Evolutionary conservation across 2,113 vertebrate genomes (phyloP).

Genomic region (Cebidichthys violaceus): DNA sequence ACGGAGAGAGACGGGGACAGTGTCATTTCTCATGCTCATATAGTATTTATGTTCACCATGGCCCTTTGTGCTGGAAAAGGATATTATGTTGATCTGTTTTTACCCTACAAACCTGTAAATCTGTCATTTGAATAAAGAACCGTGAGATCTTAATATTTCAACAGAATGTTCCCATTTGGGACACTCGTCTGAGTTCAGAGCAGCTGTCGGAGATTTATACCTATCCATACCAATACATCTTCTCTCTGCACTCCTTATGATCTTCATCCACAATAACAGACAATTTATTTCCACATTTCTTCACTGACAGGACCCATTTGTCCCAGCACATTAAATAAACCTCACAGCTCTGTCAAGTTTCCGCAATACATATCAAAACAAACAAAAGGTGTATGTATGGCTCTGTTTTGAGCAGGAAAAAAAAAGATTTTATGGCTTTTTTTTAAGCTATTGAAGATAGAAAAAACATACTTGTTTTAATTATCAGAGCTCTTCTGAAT

Average conservation of each 20-base stretch:
- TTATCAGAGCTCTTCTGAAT: background rate
- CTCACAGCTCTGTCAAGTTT: slow-evolving; percentile 15
- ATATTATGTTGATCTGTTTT: slow-evolving; percentile 44
- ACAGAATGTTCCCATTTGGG: slow-evolving; percentile 20
- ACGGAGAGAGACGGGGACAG: slow-evolving; percentile 2
- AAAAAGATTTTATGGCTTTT: background rate
- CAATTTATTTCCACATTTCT: slow-evolving; percentile 42
- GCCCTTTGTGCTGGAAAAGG: slow-evolving; percentile 3
- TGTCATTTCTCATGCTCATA: background rate
- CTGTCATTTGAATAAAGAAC: slow-evolving; percentile 30
- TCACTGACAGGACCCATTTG: slow-evolving; percentile 42
- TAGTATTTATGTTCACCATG: slow-evolving; percentile 29
- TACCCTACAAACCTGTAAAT: slow-evolving; percentile 37
- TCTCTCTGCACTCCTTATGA: slow-evolving; percentile 24
- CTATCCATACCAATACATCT: slow-evolving; percentile 23
- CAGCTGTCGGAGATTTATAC: slow-evolving; percentile 47
- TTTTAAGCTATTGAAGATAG: background rate
- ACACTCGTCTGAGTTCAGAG: slow-evolving; percentile 24
- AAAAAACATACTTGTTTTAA: background rate
- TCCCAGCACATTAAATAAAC: slow-evolving; percentile 55
- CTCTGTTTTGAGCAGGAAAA: slow-evolving; percentile 7
- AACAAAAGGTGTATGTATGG: slow-evolving; percentile 3
- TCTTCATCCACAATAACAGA: slow-evolving; percentile 54
- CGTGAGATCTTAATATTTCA: slow-evolving; percentile 19
- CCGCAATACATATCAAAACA: slow-evolving; percentile 46